These are phyloP conservation scores for Lytechinus pictus DNA, from an alignment of 35 echinoderm and acorn worm species.

Conservation along the genomic window DNA sequence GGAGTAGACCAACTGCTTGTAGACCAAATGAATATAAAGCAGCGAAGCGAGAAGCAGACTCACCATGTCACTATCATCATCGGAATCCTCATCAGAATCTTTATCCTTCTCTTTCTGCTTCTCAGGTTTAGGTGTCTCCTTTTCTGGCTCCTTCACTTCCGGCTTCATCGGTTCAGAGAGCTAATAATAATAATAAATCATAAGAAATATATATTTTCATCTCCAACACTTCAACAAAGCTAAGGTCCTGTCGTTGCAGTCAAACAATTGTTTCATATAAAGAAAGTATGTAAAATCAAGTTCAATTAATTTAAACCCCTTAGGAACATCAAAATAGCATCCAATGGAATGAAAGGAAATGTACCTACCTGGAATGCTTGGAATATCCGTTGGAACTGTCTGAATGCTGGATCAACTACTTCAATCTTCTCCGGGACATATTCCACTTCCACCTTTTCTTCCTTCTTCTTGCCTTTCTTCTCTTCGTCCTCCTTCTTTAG, in stretches of 20 bases:
- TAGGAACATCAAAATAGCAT: background rate
- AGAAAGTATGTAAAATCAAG: no score
- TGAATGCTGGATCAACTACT: constrained; percentile 75
- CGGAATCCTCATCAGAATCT: constrained; percentile 58
- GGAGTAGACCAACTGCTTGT: no score
- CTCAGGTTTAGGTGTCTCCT: constrained; percentile 60
- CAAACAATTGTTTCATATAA: no score
- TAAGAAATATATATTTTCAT: no score
- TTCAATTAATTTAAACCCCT: no score
- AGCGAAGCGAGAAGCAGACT: background rate
- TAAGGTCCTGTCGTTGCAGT: no score
- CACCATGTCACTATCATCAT: constrained; percentile 52
- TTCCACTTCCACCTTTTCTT: constrained; percentile 74
- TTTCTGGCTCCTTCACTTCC: constrained; percentile 50
- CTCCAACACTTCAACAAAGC: no score
- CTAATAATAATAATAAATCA: constrained; percentile 26
- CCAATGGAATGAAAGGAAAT: background rate
- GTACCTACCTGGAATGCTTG: constrained; percentile 87
- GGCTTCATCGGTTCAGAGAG: constrained; percentile 80
- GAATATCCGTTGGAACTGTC: constrained; percentile 89
- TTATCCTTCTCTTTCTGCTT: constrained; percentile 73
- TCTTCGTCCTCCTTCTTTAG: constrained; percentile 47
- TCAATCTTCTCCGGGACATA: constrained; percentile 85
- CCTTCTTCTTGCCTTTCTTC: constrained; percentile 24
- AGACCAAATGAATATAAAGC: no score